A percentile compares a stretch with the other conserved stretches of the same genome.
Conservation (phyloP, 1,140 invertebrate species). For the Drosophila sulfurigaster region DNA sequence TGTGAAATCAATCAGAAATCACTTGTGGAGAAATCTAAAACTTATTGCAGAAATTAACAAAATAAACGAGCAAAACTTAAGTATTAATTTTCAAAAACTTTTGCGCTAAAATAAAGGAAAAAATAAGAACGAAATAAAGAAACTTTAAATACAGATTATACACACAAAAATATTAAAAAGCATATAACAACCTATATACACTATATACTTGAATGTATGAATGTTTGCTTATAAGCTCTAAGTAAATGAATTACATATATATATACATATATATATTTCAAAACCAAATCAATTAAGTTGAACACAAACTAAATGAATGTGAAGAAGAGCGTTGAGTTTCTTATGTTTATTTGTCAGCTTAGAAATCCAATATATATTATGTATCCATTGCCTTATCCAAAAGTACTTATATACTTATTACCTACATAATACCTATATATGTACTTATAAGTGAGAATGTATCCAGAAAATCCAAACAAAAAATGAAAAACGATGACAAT, state of each 20-base stretch:
- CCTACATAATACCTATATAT: constrained; percentile 39
- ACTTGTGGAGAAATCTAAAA: neutral
- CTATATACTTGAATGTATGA: constrained; percentile 75
- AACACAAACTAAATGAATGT: constrained; percentile 2
- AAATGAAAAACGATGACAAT: constrained; percentile 22
- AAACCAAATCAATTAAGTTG: constrained; percentile 33
- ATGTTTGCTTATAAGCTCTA: constrained; percentile 64
- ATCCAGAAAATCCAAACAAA: constrained; percentile 26
- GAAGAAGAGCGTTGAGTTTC: constrained; percentile 28
- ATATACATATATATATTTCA: constrained; percentile 49
- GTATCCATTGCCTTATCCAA: constrained; percentile 78
- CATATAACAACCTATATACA: constrained; percentile 58
- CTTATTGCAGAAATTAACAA: constrained; percentile 9
- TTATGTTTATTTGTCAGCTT: constrained; percentile 40
- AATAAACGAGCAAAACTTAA: constrained; percentile 29
- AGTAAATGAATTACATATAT: constrained; percentile 53
- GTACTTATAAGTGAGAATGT: constrained; percentile 49
- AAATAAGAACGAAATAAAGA: constrained; percentile 32
- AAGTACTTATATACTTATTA: constrained; percentile 57
- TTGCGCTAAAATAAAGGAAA: constrained; percentile 50
- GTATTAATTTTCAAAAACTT: constrained; percentile 54
- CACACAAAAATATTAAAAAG: constrained; percentile 51
- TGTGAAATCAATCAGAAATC: constrained; percentile 7
- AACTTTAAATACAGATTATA: constrained; percentile 40
- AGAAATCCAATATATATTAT: constrained; percentile 37